A percentile compares a stretch with the other conserved stretches of the same genome.
Evolutionary conservation across 2,797 vertebrate species (phyloP).

Genomic region (Spheniscus humboldti): DNA sequence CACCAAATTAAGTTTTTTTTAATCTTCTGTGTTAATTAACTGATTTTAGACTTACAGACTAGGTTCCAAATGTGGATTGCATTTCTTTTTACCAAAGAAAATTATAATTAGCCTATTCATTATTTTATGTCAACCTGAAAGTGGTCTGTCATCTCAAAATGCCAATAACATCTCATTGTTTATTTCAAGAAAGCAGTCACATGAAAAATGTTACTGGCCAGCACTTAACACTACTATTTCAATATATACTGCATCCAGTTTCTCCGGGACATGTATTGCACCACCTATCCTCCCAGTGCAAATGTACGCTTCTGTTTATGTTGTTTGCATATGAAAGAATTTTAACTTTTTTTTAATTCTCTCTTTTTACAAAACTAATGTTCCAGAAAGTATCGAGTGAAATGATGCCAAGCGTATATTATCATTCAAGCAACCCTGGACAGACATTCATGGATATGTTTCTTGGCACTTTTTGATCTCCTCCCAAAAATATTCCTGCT

Average conservation of each 20-base stretch:
- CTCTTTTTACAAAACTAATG: background rate
- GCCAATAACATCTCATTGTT: background rate
- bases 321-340: background rate
- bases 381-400: background rate
- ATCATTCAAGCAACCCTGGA: background rate
- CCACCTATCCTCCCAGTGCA: background rate
- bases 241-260: background rate
- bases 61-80: background rate
- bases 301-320: background rate
- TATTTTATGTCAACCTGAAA: background rate
- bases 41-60: background rate
- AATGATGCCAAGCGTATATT: background rate
- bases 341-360: background rate
- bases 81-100: background rate
- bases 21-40: background rate
- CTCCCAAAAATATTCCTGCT: background rate
- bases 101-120: background rate
- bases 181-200: background rate
- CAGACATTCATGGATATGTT: background rate
- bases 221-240: background rate
- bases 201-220: background rate
- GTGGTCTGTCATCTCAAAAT: background rate
- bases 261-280: background rate
- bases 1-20: background rate
- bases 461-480: background rate